phyloP scores from a whole-genome alignment of 2,888 invertebrate species.

The Corbicula japonica region DNA sequence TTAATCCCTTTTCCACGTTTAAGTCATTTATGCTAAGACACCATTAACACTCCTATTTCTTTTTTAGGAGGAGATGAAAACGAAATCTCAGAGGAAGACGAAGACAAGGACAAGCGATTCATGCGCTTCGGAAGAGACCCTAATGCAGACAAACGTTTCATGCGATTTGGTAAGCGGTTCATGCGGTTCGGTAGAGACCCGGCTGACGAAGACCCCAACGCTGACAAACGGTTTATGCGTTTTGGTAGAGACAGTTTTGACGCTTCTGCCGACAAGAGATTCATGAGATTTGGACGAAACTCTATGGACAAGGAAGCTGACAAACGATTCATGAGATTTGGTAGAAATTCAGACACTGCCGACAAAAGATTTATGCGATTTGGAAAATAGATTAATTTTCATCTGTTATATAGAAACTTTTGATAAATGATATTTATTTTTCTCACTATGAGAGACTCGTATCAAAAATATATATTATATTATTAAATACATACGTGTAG shows the following conservation, averaged over 20 bases:
- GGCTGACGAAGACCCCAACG: constrained; percentile 36
- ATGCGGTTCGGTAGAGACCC: constrained; percentile 69
- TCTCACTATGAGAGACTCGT: too few relatives aligned
- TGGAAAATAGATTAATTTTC: too few relatives aligned
- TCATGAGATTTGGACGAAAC: constrained; percentile 72
- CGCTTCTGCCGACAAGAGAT: constrained; percentile 62
- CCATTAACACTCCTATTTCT: too few relatives aligned
- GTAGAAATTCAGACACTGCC: constrained; percentile 61
- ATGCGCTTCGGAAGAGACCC: constrained; percentile 75
- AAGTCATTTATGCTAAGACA: too few relatives aligned
- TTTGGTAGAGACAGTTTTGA: constrained; percentile 57
- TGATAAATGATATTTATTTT: too few relatives aligned
- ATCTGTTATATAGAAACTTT: too few relatives aligned
- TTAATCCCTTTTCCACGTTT: too few relatives aligned
- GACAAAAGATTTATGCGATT: constrained; percentile 79
- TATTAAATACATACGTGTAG: too few relatives aligned
- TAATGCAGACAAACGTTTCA: constrained; percentile 71
- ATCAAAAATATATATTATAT: too few relatives aligned
- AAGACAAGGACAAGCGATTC: constrained; percentile 74
- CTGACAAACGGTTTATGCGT: constrained; percentile 74
- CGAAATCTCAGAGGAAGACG: too few relatives aligned
- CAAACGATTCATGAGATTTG: constrained; percentile 80
- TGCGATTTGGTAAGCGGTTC: constrained; percentile 75
- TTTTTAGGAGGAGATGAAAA: constrained; percentile 26
- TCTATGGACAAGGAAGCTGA: constrained; percentile 63